Percentiles rank a stretch among this genome's conserved stretches.
These are phyloP conservation scores for Promerops cafer DNA, from an alignment of 2,113 vertebrate species.

Conservation along the genomic window DNA sequence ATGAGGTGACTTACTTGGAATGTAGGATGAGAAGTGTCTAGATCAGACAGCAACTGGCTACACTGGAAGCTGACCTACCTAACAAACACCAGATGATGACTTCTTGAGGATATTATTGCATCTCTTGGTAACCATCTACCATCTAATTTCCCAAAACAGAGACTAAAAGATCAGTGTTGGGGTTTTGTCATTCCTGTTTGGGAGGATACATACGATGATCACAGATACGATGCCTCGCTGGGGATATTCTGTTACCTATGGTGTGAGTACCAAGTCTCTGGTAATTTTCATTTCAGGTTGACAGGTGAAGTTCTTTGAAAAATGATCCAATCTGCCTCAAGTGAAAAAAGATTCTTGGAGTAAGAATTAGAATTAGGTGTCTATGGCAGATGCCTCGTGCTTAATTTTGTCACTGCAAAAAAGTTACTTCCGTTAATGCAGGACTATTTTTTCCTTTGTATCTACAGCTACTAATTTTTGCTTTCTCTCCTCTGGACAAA, in stretches of 20 bases:
- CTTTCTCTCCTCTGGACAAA: not conserved
- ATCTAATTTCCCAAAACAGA: not conserved
- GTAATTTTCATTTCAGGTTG: not conserved
- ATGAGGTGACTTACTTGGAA: conserved; percentile 42
- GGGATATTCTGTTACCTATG: not conserved
- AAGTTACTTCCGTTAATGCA: not conserved
- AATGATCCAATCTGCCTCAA: not conserved
- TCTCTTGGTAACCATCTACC: not conserved
- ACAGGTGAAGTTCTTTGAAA: not conserved
- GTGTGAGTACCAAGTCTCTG: not conserved
- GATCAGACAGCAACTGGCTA: not conserved
- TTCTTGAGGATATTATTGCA: not conserved
- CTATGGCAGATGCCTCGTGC: not conserved
- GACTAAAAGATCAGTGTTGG: not conserved
- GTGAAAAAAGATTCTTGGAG: not conserved
- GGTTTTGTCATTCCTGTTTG: not conserved
- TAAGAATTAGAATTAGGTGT: not conserved
- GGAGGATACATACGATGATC: not conserved
- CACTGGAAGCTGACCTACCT: not conserved
- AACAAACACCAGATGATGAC: not conserved
- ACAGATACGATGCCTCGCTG: not conserved
- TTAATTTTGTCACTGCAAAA: not conserved
- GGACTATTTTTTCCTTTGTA: not conserved
- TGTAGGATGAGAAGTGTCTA: not conserved
- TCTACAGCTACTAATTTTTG: not conserved